phyloP scores from a whole-genome alignment of 2,797 vertebrate genomes.

The Oophaga sylvatica region DNA sequence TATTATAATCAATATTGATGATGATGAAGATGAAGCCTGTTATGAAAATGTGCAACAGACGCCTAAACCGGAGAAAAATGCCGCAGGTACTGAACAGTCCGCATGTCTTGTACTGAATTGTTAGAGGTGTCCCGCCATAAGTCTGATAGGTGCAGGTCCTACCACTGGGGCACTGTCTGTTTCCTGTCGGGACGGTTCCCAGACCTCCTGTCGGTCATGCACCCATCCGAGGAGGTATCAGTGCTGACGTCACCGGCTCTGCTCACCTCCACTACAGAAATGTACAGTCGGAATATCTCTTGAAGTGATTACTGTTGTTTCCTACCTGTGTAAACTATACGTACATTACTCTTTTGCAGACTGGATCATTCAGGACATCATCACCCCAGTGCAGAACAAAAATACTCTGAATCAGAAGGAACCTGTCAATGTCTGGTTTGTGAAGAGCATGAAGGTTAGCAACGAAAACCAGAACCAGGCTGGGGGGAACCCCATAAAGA shows the following conservation, averaged over 20 bases:
- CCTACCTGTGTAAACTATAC: background rate
- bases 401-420: background rate
- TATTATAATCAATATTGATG: slow-evolving; percentile 15
- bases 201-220: no score
- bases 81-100: background rate
- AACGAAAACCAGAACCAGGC: background rate
- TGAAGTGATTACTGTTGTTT: background rate
- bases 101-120: no score
- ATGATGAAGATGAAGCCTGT: background rate
- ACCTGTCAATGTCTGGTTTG: slow-evolving; percentile 15
- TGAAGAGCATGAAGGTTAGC: slow-evolving; percentile 8
- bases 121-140: no score
- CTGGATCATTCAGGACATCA: slow-evolving; percentile 9
- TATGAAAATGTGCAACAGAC: background rate
- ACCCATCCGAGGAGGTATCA: no score
- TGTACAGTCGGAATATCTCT: no score
- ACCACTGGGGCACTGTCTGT: no score
- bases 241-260: no score
- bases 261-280: no score
- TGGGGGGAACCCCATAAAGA: no score
- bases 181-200: no score
- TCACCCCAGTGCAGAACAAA: background rate
- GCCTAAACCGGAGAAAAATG: background rate
- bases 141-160: no score
- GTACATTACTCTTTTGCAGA: background rate